These are phyloP conservation scores for Myocastor coypus DNA, from an alignment of 2,113 vertebrate species.

Conservation along the genomic window DNA sequence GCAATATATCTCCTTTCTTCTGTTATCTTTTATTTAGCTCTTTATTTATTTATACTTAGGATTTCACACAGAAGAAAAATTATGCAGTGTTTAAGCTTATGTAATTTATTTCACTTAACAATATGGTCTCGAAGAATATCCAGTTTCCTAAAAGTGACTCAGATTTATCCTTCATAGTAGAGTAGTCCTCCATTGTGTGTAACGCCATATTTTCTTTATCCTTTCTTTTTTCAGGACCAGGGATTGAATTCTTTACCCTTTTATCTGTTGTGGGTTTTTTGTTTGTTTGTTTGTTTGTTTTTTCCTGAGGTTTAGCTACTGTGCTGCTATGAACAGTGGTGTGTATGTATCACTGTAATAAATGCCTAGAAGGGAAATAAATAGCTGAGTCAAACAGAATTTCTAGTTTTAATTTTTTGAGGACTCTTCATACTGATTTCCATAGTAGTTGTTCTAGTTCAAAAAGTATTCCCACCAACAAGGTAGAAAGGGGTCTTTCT, in stretches of 20 bases:
- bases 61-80: not conserved
- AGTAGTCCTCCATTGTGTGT: not conserved
- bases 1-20: not conserved
- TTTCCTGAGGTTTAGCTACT: not conserved
- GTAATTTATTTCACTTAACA: not conserved
- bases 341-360: not conserved
- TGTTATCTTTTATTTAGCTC: not conserved
- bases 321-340: not conserved
- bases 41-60: not conserved
- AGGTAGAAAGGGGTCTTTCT: not conserved
- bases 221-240: not conserved
- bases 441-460: not conserved
- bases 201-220: not conserved
- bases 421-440: not conserved
- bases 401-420: not conserved
- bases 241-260: not conserved
- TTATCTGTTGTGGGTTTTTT: not conserved
- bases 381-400: not conserved
- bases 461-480: not conserved
- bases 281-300: too few relatives aligned
- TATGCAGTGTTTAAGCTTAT: not conserved
- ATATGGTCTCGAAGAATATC: not conserved
- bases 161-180: not conserved
- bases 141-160: not conserved
- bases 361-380: not conserved